phyloP scores from a whole-genome alignment of 2,797 vertebrate species.

The Tokudaia muenninki region DNA sequence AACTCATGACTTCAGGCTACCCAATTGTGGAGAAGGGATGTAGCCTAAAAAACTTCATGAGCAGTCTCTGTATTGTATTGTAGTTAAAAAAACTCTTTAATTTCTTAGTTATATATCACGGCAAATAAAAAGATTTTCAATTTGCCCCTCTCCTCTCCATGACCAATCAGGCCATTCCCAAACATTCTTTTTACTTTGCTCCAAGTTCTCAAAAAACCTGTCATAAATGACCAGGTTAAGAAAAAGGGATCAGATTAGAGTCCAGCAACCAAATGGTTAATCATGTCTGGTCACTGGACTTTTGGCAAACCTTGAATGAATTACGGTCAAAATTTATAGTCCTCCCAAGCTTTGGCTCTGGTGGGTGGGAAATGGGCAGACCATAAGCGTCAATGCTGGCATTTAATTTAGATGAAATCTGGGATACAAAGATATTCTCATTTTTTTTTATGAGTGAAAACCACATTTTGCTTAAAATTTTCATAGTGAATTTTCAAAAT shows the following conservation, averaged over 20 bases:
- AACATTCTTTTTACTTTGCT: background rate
- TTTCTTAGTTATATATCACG: constrained; percentile 34
- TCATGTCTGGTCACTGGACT: constrained; percentile 54
- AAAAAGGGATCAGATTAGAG: constrained; percentile 26
- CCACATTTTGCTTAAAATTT: background rate
- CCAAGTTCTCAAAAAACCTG: background rate
- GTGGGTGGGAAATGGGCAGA: background rate
- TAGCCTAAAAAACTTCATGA: background rate
- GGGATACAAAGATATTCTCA: background rate
- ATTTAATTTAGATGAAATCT: background rate
- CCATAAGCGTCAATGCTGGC: background rate
- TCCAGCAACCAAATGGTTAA: constrained; percentile 15
- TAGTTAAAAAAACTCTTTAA: too few relatives aligned
- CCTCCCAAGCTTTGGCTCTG: constrained; percentile 22
- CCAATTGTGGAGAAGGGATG: background rate
- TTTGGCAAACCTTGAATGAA: constrained; percentile 51
- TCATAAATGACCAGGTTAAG: constrained; percentile 29
- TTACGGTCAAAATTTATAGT: constrained; percentile 44
- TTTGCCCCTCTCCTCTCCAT: background rate
- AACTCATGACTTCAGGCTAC: background rate
- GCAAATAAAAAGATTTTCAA: constrained; percentile 29
- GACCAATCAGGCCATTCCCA: background rate
- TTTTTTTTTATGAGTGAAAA: background rate
- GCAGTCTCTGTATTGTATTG: background rate
- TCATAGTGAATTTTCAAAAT: background rate